A percentile compares a stretch with the other conserved stretches of the same genome.
These are phyloP conservation scores for Pagetopsis macropterus DNA, from an alignment of 2,797 vertebrate species.

Conservation along the genomic window DNA sequence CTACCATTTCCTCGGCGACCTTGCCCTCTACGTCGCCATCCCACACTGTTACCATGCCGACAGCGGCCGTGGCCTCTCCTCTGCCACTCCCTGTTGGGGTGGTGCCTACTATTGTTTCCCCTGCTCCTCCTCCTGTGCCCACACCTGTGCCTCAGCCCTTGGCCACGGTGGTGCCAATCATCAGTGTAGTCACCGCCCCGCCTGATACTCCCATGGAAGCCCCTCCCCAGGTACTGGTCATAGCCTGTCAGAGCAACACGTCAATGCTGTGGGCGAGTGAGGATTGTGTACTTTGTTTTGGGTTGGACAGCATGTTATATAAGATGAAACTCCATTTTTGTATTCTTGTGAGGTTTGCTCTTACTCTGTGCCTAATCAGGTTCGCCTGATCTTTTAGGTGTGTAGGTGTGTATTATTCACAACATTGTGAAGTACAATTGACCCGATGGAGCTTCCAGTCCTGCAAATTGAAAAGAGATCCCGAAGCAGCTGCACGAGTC, in stretches of 20 bases:
- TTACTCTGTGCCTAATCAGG: not conserved
- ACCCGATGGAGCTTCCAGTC: not conserved
- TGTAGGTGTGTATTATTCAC: not conserved
- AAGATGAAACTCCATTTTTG: not conserved
- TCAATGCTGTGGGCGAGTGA: not conserved
- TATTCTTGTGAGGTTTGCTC: too few species aligned
- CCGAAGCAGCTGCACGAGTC: not conserved
- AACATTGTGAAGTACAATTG: not conserved
- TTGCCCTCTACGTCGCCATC: slow-evolving; percentile 82
- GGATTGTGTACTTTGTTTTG: not conserved
- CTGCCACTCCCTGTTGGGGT: slow-evolving; percentile 61
- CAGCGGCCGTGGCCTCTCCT: slow-evolving; percentile 78
- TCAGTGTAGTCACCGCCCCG: slow-evolving; percentile 89
- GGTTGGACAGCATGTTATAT: not conserved
- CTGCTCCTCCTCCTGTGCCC: slow-evolving; percentile 72
- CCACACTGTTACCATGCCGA: slow-evolving; percentile 83
- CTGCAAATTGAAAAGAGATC: not conserved
- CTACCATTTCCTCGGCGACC: slow-evolving; percentile 71
- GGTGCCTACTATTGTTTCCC: slow-evolving; percentile 64
- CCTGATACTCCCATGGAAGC: slow-evolving; percentile 88
- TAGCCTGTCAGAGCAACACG: slow-evolving; percentile 36
- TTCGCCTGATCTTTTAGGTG: not conserved
- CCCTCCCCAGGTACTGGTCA: slow-evolving; percentile 89
- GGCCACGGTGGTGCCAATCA: slow-evolving; percentile 89
- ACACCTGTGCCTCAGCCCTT: slow-evolving; percentile 86